Evolutionary conservation across 2,113 vertebrate genomes (phyloP).

Genomic region (Pyxicephalus adspersus): DNA sequence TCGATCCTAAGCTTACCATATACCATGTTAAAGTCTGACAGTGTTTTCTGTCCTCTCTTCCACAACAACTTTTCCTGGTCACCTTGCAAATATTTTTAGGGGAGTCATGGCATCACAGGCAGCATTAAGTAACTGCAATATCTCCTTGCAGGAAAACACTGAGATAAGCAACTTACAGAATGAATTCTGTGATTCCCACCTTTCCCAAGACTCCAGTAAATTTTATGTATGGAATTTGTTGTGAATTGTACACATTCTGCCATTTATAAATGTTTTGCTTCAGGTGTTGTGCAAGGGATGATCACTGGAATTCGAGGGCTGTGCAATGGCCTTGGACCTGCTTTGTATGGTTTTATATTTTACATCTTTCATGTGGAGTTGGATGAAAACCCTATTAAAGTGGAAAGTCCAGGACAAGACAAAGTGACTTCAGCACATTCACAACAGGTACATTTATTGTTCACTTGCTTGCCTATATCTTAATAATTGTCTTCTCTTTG

Average conservation of each 20-base stretch:
- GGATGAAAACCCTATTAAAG: slow-evolving; percentile 77
- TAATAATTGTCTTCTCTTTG: not conserved
- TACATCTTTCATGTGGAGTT: slow-evolving; percentile 89
- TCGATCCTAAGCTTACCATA: too few relatives aligned
- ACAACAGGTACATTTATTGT: slow-evolving; percentile 70
- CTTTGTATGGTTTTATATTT: slow-evolving; percentile 89
- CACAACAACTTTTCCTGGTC: too few relatives aligned
- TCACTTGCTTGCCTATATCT: not conserved
- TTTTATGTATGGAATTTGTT: not conserved
- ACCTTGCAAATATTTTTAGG: too few relatives aligned
- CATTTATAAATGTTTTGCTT: not conserved
- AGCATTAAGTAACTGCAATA: too few relatives aligned
- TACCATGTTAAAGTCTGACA: too few relatives aligned
- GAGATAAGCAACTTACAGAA: too few relatives aligned
- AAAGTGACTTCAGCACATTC: slow-evolving; percentile 68
- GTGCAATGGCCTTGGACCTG: slow-evolving; percentile 87
- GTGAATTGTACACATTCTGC: not conserved
- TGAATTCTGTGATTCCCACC: too few relatives aligned
- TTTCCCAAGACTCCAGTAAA: too few relatives aligned
- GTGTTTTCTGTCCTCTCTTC: too few relatives aligned
- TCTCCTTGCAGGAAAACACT: too few relatives aligned
- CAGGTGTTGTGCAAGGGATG: slow-evolving; percentile 89
- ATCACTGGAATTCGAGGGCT: slow-evolving; percentile 86
- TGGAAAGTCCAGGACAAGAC: slow-evolving; percentile 62
- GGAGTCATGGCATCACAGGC: too few relatives aligned